These are phyloP conservation scores for Augiades crinisus DNA, from an alignment of 2,888 invertebrate genomes.

Conservation along the genomic window DNA sequence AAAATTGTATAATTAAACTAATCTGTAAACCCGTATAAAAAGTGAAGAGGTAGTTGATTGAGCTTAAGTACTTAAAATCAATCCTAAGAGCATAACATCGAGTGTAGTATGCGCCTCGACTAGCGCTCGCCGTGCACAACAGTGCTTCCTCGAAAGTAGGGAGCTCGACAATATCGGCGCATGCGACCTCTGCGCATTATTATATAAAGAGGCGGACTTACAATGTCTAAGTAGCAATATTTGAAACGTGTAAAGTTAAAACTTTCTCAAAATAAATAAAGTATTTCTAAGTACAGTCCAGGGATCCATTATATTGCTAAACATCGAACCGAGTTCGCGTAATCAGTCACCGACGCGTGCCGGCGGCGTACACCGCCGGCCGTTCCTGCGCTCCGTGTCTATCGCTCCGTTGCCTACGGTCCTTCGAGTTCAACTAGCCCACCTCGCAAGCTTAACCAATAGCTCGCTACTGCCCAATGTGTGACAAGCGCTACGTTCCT, in stretches of 20 bases:
- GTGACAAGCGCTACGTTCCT: conserved; percentile 46
- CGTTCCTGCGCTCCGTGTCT: conserved; percentile 53
- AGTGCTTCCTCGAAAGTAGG: conserved; percentile 45
- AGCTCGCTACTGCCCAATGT: conserved; percentile 44
- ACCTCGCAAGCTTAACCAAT: conserved; percentile 47
- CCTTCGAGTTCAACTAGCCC: conserved; percentile 43
- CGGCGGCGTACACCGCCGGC: conserved; percentile 45
- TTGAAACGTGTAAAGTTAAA: conserved; percentile 73
- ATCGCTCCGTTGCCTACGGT: conserved; percentile 57
- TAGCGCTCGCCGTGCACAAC: conserved; percentile 36
- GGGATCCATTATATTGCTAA: conserved; percentile 73
- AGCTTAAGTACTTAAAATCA: conserved; percentile 79
- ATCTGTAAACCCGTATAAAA: conserved; percentile 82
- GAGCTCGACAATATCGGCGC: conserved; percentile 43
- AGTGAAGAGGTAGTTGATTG: conserved; percentile 80
- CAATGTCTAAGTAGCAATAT: conserved; percentile 74
- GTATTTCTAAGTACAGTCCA: conserved; percentile 79
- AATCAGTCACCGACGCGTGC: conserved; percentile 75
- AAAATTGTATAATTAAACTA: conserved; percentile 82
- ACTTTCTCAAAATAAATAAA: conserved; percentile 79
- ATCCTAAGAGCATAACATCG: conserved; percentile 63
- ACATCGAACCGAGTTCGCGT: conserved; percentile 65
- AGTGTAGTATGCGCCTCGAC: conserved; percentile 42
- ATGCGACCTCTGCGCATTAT: conserved; percentile 58
- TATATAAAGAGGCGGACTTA: conserved; percentile 75